These are phyloP conservation scores for Ostrea edulis DNA, from an alignment of 1,140 invertebrate genomes.

Conservation along the genomic window DNA sequence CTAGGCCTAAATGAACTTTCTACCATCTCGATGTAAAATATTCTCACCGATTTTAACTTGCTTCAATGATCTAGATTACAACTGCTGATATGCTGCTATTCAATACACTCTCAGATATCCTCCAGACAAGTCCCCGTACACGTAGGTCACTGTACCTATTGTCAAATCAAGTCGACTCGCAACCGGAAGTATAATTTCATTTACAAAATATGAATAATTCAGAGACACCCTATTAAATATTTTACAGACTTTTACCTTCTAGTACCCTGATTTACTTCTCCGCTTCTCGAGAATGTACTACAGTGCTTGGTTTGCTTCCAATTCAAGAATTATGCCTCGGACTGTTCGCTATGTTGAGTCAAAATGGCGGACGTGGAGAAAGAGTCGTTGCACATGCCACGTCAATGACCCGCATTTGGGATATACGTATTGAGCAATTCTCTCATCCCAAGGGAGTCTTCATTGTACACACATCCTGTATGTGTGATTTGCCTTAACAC, in stretches of 20 bases:
- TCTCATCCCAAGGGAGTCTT: constrained; percentile 10
- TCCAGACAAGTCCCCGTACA: not conserved
- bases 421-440: constrained; percentile 36
- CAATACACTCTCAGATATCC: not conserved
- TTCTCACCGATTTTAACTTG: no score
- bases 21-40: no score
- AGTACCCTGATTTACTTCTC: not conserved
- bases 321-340: constrained; percentile 6
- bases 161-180: not conserved
- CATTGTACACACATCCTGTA: not conserved
- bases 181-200: not conserved
- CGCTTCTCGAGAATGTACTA: not conserved
- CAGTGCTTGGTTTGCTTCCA: not conserved
- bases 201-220: not conserved
- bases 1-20: no score
- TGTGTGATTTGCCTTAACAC: not conserved
- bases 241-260: not conserved
- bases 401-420: constrained; percentile 65
- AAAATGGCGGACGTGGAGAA: constrained; percentile 71
- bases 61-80: no score
- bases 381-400: constrained; percentile 70
- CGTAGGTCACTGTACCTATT: not conserved
- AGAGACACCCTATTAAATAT: not conserved
- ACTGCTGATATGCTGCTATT: not conserved
- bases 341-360: constrained; percentile 30